A percentile compares a stretch with the other conserved stretches of the same genome.
These are phyloP conservation scores for Charaxes varanes DNA, from an alignment of 1,140 invertebrate genomes.

Conservation along the genomic window DNA sequence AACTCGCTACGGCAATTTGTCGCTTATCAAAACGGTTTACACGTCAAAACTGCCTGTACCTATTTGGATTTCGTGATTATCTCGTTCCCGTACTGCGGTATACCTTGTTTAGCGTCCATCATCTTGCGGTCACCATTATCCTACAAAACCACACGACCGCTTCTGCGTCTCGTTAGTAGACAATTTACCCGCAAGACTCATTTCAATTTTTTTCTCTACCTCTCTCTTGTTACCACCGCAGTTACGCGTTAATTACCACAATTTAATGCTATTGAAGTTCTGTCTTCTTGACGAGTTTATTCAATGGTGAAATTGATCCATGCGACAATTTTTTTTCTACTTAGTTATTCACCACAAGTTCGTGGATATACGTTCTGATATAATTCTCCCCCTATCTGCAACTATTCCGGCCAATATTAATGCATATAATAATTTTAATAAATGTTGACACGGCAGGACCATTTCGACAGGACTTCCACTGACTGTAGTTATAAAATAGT, in stretches of 20 bases:
- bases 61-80: constrained; percentile 11
- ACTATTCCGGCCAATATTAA: too few relatives aligned
- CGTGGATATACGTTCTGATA: too few relatives aligned
- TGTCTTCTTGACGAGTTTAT: constrained; percentile 1
- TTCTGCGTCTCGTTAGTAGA: constrained; percentile 51
- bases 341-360: too few relatives aligned
- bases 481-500: too few relatives aligned
- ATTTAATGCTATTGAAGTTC: constrained; percentile 1
- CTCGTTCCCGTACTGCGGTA: constrained; percentile 20
- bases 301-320: constrained; percentile 5
- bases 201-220: constrained; percentile 20
- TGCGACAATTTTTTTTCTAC: constrained; percentile 21
- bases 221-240: constrained; percentile 20
- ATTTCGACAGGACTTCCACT: too few relatives aligned
- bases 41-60: background rate
- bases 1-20: background rate
- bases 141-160: constrained; percentile 35
- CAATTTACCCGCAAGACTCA: constrained; percentile 33
- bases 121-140: constrained; percentile 53
- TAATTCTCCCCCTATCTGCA: too few relatives aligned
- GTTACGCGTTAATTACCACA: constrained; percentile 19
- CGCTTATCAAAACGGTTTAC: constrained; percentile 6
- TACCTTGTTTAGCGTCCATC: constrained; percentile 42
- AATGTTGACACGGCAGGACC: too few relatives aligned
- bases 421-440: too few relatives aligned